Percentiles rank a stretch among this genome's conserved stretches.
phyloP scores from a whole-genome alignment of 1,140 invertebrate genomes.

The Rhopalosiphum padi region DNA sequence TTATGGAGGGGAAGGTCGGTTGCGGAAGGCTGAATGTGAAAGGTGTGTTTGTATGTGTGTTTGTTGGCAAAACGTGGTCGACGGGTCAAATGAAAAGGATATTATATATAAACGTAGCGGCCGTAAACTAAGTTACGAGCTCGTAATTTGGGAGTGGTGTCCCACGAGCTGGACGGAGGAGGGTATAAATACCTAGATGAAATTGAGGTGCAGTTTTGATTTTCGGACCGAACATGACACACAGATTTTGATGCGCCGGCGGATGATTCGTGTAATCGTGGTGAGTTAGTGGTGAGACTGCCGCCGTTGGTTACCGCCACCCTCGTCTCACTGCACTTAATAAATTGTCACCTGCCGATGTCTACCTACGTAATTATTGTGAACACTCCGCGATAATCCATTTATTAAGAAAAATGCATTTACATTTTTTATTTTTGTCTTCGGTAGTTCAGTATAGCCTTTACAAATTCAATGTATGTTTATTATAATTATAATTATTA shows the following conservation, averaged over 20 bases:
- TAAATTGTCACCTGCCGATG: no score
- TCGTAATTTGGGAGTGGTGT: neutral
- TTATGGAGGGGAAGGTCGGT: neutral
- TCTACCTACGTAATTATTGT: no score
- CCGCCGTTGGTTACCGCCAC: no score
- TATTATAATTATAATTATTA: no score
- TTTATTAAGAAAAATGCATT: no score
- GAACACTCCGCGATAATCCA: no score
- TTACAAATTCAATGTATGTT: no score
- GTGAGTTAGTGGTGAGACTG: neutral
- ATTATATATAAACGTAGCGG: neutral
- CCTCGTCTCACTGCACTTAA: no score
- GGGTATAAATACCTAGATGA: neutral
- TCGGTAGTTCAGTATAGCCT: no score
- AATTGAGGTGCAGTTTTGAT: slow-evolving; percentile 10
- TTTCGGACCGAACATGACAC: neutral
- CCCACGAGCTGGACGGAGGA: neutral
- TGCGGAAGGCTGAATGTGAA: neutral
- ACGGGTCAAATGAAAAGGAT: slow-evolving; percentile 51
- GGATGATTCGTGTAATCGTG: slow-evolving; percentile 1
- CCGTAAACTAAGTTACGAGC: slow-evolving; percentile 35
- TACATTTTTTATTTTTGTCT: no score
- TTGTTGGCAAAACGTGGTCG: neutral
- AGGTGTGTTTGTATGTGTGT: neutral
- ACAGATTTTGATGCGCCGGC: neutral